A percentile compares a stretch with the other conserved stretches of the same genome.
Evolutionary conservation across 2,888 invertebrate species (phyloP).

Genomic region (Drosophila monieri): DNA sequence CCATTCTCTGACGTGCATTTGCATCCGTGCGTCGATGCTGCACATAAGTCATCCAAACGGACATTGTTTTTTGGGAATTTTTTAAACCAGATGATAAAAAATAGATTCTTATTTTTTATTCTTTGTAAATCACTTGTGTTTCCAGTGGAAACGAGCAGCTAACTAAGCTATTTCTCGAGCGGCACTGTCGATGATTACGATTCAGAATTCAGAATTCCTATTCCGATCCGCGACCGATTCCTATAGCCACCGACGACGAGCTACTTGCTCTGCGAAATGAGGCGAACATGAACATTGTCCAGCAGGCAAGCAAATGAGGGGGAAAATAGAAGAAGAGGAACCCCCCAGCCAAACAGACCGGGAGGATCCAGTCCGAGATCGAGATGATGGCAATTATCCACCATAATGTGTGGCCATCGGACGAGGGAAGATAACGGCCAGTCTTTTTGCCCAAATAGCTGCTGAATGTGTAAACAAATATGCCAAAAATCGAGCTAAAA

Average conservation of each 20-base stretch:
- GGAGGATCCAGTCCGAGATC: conserved; percentile 24
- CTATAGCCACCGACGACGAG: neutral
- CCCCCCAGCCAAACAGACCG: neutral
- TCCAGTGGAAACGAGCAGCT: conserved; percentile 29
- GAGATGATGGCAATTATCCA: conserved; percentile 45
- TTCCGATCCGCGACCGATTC: neutral
- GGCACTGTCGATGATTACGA: conserved; percentile 2
- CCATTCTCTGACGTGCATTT: conserved; percentile 76
- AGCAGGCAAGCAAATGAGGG: conserved; percentile 13
- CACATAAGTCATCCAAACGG: conserved; percentile 86
- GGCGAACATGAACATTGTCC: conserved; percentile 51
- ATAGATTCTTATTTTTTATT: neutral
- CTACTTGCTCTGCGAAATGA: conserved; percentile 14
- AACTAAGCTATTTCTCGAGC: conserved; percentile 27
- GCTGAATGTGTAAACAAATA: conserved; percentile 59
- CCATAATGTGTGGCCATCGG: conserved; percentile 55
- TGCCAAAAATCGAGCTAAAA: conserved; percentile 46
- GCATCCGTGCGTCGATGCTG: conserved; percentile 83
- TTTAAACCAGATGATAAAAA: no score
- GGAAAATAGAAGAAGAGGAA: neutral
- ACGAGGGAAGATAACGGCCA: conserved; percentile 25
- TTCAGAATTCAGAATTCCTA: neutral
- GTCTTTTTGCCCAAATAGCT: conserved; percentile 21
- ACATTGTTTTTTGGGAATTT: conserved; percentile 82
- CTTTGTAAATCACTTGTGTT: conserved; percentile 28